Evolutionary conservation across 2,797 vertebrate genomes (phyloP).

Genomic region (Melanotaenia nigrans): DNA sequence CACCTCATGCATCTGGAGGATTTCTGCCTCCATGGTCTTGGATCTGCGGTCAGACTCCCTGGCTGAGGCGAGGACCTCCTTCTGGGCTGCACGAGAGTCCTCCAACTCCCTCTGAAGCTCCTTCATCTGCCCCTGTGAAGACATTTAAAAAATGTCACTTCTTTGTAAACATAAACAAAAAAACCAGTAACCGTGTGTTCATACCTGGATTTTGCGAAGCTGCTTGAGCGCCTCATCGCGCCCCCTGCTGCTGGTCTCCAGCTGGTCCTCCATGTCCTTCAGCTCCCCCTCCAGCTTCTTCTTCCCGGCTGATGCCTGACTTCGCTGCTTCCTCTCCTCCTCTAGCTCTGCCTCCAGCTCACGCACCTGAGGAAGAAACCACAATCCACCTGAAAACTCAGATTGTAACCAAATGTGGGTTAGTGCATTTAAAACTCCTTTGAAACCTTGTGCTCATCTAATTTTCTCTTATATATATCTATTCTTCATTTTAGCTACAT

Average conservation of each 20-base stretch:
- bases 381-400: not conserved
- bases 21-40: constrained; percentile 91
- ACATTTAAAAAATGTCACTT: not conserved
- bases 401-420: too few species aligned
- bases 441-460: too few species aligned
- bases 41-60: constrained; percentile 94
- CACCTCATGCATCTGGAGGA: constrained; percentile 95
- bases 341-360: constrained; percentile 95
- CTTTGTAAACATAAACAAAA: too few species aligned
- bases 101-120: constrained; percentile 96
- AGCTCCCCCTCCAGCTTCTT: constrained; percentile 96
- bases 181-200: not conserved
- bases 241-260: constrained; percentile 88
- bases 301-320: constrained; percentile 84
- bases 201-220: constrained; percentile 92
- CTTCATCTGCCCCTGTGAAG: constrained; percentile 92
- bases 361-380: constrained; percentile 84
- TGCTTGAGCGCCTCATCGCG: constrained; percentile 95
- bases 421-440: too few species aligned
- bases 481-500: too few species aligned
- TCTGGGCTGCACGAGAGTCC: constrained; percentile 89
- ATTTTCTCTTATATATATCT: too few species aligned
- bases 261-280: constrained; percentile 92
- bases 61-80: constrained; percentile 90
- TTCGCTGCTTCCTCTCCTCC: constrained; percentile 93